Base-by-base conservation (phyloP, 1,140 invertebrate genomes). In the Dolichoris vasculosae region DNA sequence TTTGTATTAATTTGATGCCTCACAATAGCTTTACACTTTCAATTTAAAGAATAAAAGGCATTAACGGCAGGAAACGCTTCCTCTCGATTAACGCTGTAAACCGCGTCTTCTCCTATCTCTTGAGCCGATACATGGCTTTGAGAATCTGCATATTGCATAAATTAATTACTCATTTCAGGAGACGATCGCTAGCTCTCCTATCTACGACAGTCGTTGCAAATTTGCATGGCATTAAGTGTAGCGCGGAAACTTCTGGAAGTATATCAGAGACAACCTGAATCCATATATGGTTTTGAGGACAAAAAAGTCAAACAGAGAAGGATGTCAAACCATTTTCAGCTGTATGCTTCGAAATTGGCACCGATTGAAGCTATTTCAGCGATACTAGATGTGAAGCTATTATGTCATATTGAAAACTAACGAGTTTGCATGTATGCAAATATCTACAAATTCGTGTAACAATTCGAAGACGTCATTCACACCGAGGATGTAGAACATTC, bases 101-200 rank as follows among this genome's bases (percentile, higher is more conserved):
- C 17, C 63, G 63, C 2, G 63, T 64, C 63, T 64, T 32, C 63
- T 32, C 63, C 2, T 64, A 30, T 55, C 23, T 64, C 63, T 64
- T 32, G n/a, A 64, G 63, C 69, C 38, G 69, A 73, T 73, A 1
- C 69, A n/a, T 38, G 15, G 38, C 35, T 40, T 20, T 17, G 13
- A 23, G 9, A 43, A 73, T 73, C n/a, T 73, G 17, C 69, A 73
- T 73, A 26, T 43, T n/a, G 69, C 69, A 73, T 73, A 43, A 43
- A 43, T 43, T 73, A 73, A 73, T 73, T 73, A 26, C 38, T 73
- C 40, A 73, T 43, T 73, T 73, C 38, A n/a, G 1, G 7, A 67
- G 64, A 35, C 30, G 64, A 13, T 32, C 59, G 23, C 26, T 64
- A 6, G 30, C 32, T 13, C 30, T 32, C 30, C 9, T 1, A 6